Evolutionary conservation across 37 sponge, comb jelly and placozoan genomes (phyloP).

Genomic region (Halichondria panicea): DNA sequence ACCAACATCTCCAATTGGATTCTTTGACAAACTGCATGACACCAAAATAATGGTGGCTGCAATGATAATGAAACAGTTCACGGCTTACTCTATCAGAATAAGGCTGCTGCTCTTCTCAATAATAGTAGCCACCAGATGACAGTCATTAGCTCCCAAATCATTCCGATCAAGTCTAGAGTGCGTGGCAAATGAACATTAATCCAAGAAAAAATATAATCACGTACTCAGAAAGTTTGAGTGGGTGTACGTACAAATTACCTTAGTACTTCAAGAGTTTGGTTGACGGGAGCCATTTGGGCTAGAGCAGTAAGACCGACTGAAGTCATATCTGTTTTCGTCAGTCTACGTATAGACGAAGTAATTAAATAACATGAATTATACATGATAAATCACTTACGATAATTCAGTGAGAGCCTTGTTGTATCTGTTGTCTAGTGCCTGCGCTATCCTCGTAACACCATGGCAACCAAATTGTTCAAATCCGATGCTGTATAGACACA

Average conservation of each 20-base stretch:
- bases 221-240: too few species aligned
- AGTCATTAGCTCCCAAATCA: constrained; percentile 1
- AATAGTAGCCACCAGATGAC: constrained; percentile 6
- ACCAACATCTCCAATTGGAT: constrained; percentile 41
- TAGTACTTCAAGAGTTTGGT: constrained; percentile 10
- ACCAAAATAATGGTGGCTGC: too few species aligned
- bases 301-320: neutral
- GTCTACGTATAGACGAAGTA: constrained; percentile 5
- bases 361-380: neutral
- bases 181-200: neutral
- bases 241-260: constrained; percentile 9
- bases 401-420: constrained; percentile 17
- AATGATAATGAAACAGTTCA: too few species aligned
- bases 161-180: constrained; percentile 25
- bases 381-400: neutral
- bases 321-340: constrained; percentile 4
- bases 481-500: constrained; percentile 15
- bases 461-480: constrained; percentile 31
- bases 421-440: neutral
- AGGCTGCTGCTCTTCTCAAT: neutral
- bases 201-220: too few species aligned
- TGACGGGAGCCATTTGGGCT: neutral
- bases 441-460: constrained; percentile 3
- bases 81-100: constrained; percentile 28
- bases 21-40: constrained; percentile 25